These are phyloP conservation scores for Xenus cinereus DNA, from an alignment of 2,113 vertebrate species.

Conservation along the genomic window DNA sequence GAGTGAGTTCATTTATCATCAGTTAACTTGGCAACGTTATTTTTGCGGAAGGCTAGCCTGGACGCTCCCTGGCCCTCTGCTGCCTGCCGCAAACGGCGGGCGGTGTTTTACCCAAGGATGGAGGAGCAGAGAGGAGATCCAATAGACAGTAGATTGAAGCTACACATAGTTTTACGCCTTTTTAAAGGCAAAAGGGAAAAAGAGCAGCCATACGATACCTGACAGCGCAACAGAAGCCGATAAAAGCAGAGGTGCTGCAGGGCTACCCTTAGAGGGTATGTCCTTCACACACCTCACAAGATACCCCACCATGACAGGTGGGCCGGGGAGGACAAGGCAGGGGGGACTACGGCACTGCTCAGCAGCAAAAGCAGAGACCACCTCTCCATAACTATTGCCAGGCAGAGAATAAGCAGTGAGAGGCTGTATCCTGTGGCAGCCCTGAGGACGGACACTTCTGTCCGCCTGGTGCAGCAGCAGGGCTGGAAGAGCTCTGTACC, in stretches of 20 bases:
- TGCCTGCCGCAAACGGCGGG: fast-evolving
- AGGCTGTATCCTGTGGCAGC: not conserved
- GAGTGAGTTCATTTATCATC: not conserved
- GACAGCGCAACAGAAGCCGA: not conserved
- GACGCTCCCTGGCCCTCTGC: not conserved
- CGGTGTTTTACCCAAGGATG: not conserved
- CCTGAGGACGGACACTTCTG: not conserved
- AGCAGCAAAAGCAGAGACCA: not conserved
- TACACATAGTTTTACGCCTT: not conserved
- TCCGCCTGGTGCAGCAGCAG: fast-evolving
- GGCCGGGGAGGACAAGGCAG: not conserved
- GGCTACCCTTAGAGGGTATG: not conserved
- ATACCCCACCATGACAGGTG: fast-evolving
- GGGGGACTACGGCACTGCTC: fast-evolving
- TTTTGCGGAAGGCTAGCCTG: not conserved
- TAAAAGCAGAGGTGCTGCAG: not conserved
- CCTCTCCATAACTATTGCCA: not conserved
- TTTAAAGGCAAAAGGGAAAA: not conserved
- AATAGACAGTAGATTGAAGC: not conserved
- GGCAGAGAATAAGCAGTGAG: not conserved
- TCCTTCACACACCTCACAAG: not conserved
- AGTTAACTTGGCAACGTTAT: not conserved
- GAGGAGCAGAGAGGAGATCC: not conserved
- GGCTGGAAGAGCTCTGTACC: not conserved
- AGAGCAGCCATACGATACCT: not conserved